phyloP scores from a whole-genome alignment of 2,113 vertebrate genomes.

The Sprattus sprattus region DNA sequence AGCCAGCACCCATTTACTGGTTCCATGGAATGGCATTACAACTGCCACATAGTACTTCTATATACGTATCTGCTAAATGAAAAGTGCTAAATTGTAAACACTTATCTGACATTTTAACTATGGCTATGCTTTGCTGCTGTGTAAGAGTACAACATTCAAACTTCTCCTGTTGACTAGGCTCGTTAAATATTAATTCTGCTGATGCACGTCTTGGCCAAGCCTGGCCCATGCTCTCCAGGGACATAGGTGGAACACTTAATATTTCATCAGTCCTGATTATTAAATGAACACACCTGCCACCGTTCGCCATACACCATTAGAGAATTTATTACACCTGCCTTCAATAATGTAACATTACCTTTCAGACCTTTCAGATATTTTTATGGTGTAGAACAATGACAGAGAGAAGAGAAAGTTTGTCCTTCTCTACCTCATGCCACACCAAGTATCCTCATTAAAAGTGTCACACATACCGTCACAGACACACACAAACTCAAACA shows the following conservation, averaged over 20 bases:
- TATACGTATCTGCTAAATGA: no score
- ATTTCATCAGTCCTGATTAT: constrained; percentile 42
- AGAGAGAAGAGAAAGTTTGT: not conserved
- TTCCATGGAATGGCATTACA: no score
- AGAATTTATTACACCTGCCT: constrained; percentile 33
- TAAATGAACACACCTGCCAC: constrained; percentile 37
- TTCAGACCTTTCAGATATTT: constrained; percentile 21
- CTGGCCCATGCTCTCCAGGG: not conserved
- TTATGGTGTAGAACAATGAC: not conserved
- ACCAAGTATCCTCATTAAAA: not conserved
- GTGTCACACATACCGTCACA: not conserved
- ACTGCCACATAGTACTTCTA: no score
- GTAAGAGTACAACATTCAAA: not conserved
- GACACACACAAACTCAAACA: not conserved
- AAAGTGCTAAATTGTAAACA: no score
- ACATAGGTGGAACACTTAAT: constrained; percentile 28
- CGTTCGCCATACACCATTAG: constrained; percentile 33
- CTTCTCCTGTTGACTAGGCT: constrained; percentile 1
- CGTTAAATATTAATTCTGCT: constrained; percentile 31
- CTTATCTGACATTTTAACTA: not conserved
- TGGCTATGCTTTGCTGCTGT: not conserved
- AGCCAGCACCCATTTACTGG: no score
- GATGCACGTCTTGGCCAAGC: not conserved
- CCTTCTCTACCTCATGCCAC: not conserved
- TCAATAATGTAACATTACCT: constrained; percentile 44